These are phyloP conservation scores for Acanthisitta chloris DNA, from an alignment of 2,113 vertebrate genomes.

Conservation along the genomic window DNA sequence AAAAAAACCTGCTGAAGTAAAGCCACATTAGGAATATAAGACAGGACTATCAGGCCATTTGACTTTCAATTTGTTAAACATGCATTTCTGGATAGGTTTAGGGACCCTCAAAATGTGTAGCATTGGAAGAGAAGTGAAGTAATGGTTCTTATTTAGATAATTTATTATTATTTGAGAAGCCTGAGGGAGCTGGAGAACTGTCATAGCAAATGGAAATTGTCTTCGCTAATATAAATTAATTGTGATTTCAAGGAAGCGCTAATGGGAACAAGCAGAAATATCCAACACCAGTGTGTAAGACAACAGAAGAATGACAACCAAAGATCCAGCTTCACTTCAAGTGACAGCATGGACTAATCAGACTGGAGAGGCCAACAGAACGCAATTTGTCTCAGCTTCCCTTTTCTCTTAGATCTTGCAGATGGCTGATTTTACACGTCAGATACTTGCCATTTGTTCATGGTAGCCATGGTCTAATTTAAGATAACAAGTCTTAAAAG, in stretches of 20 bases:
- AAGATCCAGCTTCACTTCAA: conserved; percentile 10
- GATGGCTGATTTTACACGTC: conserved; percentile 34
- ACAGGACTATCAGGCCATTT: background rate
- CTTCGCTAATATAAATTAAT: conserved; percentile 61
- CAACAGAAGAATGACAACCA: conserved; percentile 19
- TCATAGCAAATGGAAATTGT: conserved; percentile 40
- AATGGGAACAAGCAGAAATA: conserved; percentile 44
- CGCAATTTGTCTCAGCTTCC: conserved; percentile 55
- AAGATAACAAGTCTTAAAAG: background rate
- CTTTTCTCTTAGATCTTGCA: conserved; percentile 39
- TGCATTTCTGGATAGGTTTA: background rate
- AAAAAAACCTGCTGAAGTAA: background rate
- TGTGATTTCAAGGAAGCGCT: conserved; percentile 35
- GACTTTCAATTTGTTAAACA: background rate
- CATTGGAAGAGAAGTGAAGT: background rate
- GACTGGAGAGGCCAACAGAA: conserved; percentile 34
- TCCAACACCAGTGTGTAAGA: background rate
- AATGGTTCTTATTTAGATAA: conserved; percentile 26
- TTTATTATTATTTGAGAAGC: conserved; percentile 50
- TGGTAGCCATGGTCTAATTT: background rate
- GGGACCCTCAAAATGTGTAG: background rate
- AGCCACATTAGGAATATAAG: background rate
- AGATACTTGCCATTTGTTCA: conserved; percentile 16
- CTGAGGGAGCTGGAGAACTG: conserved; percentile 31
- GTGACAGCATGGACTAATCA: conserved; percentile 55